Evolutionary conservation across 1,140 invertebrate genomes (phyloP).

Genomic region (Vollenhovia emeryi): DNA sequence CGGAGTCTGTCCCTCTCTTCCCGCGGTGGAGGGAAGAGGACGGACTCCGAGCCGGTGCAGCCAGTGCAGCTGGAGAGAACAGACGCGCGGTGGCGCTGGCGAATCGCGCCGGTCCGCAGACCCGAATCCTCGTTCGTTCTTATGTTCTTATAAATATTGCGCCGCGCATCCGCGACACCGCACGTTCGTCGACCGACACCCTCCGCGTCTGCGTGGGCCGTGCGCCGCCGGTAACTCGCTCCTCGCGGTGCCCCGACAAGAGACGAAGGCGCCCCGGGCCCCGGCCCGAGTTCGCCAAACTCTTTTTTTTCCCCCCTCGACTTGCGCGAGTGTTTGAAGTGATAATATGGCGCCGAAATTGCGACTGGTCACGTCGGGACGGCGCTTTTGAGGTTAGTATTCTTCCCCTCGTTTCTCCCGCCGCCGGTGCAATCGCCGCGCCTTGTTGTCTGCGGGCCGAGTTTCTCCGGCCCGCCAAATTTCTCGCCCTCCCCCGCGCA

Average conservation of each 20-base stretch:
- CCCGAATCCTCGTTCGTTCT: constrained; percentile 71
- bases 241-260: not conserved
- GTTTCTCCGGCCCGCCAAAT: not conserved
- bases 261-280: constrained; percentile 7
- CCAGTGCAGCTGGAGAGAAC: no score
- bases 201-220: not conserved
- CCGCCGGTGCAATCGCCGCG: not conserved
- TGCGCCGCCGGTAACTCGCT: not conserved
- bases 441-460: no score
- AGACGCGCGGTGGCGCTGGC: no score
- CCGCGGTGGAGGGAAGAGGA: no score
- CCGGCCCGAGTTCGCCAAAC: constrained; percentile 56
- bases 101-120: constrained; percentile 55
- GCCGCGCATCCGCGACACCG: constrained; percentile 44
- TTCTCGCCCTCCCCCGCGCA: not conserved
- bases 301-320: constrained; percentile 63
- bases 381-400: constrained; percentile 77
- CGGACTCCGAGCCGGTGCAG: no score
- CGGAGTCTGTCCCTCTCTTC: no score
- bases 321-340: constrained; percentile 78
- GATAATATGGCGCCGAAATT: constrained; percentile 76
- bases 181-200: not conserved
- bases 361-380: constrained; percentile 72
- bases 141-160: constrained; percentile 76
- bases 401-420: constrained; percentile 37